A percentile compares a stretch with the other conserved stretches of the same genome.
These are phyloP conservation scores for Etia nguti DNA, from an alignment of 2,113 vertebrate species.

Conservation along the genomic window DNA sequence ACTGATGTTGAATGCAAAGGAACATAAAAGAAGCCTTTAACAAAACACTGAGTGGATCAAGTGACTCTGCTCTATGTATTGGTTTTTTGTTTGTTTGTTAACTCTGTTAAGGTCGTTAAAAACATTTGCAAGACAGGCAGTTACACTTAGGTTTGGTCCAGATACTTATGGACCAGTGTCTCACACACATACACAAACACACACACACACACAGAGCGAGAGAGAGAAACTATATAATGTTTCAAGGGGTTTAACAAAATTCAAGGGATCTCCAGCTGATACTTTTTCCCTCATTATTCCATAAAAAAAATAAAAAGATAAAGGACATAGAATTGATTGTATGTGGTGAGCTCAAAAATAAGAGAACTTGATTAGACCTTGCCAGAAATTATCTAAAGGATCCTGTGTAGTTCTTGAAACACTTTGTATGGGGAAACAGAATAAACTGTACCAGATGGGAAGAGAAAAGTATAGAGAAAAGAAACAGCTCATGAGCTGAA, in stretches of 20 bases:
- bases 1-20: neutral
- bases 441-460: neutral
- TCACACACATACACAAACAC: neutral
- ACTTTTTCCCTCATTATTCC: neutral
- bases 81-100: neutral
- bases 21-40: neutral
- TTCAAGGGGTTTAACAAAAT: neutral
- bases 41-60: neutral
- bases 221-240: neutral
- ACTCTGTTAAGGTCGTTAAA: accelerated
- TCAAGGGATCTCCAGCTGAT: neutral
- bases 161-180: neutral
- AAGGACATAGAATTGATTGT: neutral
- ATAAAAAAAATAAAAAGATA: neutral
- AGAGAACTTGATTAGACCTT: neutral
- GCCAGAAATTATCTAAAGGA: neutral
- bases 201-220: neutral
- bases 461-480: neutral
- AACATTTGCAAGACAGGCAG: neutral
- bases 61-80: neutral
- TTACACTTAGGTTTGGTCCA: neutral
- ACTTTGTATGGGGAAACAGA: neutral
- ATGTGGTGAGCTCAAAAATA: neutral
- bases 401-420: neutral
- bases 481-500: neutral